Evolutionary conservation across 2,113 vertebrate genomes (phyloP).

Genomic region (Corythoichthys haematopterus): DNA sequence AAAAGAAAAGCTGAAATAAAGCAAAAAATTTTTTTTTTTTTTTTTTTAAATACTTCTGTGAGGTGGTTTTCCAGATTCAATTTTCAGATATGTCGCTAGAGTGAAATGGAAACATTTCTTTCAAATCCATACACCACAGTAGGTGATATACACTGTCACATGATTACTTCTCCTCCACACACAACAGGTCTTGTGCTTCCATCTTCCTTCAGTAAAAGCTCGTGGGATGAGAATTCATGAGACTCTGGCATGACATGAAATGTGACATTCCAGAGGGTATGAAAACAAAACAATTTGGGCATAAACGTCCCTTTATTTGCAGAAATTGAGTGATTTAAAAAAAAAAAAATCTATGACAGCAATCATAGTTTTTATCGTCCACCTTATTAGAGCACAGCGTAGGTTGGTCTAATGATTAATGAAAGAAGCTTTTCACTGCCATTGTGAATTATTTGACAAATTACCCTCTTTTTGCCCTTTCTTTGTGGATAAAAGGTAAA

Average conservation of each 20-base stretch:
- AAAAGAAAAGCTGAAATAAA: too few relatives aligned
- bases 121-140: too few relatives aligned
- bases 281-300: neutral
- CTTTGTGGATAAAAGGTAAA: slow-evolving; percentile 8
- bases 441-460: slow-evolving; percentile 1
- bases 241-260: neutral
- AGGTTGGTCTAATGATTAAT: neutral
- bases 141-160: too few relatives aligned
- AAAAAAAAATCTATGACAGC: neutral
- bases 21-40: too few relatives aligned
- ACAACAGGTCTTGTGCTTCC: too few relatives aligned
- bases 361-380: neutral
- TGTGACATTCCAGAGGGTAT: neutral
- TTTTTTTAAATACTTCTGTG: too few relatives aligned
- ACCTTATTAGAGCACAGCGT: neutral
- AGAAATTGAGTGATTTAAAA: neutral
- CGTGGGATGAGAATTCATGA: neutral
- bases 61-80: too few relatives aligned
- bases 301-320: neutral
- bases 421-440: slow-evolving; percentile 5
- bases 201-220: too few relatives aligned
- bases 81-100: too few relatives aligned
- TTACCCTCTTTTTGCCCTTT: neutral
- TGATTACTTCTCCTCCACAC: neutral
- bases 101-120: too few relatives aligned